These are phyloP conservation scores for Echinops telfairi DNA, from an alignment of 2,113 vertebrate species.

Conservation along the genomic window DNA sequence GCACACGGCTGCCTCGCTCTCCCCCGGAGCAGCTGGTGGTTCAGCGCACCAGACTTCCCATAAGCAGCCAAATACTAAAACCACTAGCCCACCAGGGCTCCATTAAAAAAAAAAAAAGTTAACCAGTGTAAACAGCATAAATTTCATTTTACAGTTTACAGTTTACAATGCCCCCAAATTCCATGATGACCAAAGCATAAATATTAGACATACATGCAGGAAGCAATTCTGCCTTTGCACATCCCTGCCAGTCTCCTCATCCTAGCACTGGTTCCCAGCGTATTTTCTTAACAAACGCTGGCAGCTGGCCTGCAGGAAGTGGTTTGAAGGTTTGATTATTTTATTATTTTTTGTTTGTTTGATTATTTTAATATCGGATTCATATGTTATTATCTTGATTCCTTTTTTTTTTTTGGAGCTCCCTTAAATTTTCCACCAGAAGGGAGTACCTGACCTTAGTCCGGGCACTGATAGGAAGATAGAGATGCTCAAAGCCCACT, in stretches of 20 bases:
- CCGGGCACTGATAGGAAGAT: neutral
- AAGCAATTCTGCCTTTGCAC: neutral
- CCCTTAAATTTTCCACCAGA: neutral
- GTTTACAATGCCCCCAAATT: neutral
- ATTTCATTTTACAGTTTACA: neutral
- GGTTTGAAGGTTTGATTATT: neutral
- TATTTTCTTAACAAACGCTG: slow-evolving; percentile 53
- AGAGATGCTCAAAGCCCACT: neutral
- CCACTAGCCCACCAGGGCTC: neutral
- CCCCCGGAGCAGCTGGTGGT: neutral
- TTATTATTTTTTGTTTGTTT: slow-evolving; percentile 36
- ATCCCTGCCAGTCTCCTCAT: neutral
- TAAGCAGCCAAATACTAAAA: neutral
- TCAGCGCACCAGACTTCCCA: neutral
- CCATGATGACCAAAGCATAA: neutral
- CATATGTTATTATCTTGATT: slow-evolving; percentile 19
- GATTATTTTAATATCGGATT: slow-evolving; percentile 6
- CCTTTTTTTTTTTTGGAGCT: neutral
- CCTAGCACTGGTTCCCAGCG: neutral
- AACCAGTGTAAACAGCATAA: neutral
- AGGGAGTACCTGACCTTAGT: neutral
- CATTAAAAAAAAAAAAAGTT: too few relatives aligned
- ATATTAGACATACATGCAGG: slow-evolving; percentile 42
- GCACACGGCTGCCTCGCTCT: neutral
- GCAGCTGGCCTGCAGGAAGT: neutral